Percentiles rank a stretch among this genome's conserved stretches.
Evolutionary conservation across 2,797 vertebrate genomes (phyloP).

Genomic region (Artibeus lituratus): DNA sequence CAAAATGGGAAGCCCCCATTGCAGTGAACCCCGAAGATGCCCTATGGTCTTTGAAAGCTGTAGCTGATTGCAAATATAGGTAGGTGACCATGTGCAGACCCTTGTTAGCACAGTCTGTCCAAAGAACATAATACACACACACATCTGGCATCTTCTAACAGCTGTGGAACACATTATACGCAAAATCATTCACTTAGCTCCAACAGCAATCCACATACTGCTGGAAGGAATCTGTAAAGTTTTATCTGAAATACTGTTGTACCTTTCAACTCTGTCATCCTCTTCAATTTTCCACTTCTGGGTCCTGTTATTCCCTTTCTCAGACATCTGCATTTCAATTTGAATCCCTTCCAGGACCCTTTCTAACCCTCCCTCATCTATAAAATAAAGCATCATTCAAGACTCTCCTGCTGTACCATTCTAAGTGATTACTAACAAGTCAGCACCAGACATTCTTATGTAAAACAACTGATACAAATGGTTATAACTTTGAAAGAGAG

Average conservation of each 20-base stretch:
- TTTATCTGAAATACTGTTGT: slow-evolving; percentile 61
- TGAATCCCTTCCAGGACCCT: neutral
- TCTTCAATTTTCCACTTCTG: slow-evolving; percentile 66
- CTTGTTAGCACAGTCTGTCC: neutral
- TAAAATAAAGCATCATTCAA: slow-evolving; percentile 12
- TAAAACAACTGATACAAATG: neutral
- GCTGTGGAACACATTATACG: slow-evolving; percentile 53
- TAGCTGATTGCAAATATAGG: neutral
- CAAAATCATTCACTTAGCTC: slow-evolving; percentile 10
- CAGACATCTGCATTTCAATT: slow-evolving; percentile 59
- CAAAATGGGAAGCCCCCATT: neutral
- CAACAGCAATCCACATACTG: neutral
- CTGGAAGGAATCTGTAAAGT: slow-evolving; percentile 53
- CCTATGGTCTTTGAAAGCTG: neutral
- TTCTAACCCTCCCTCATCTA: neutral
- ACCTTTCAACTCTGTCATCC: slow-evolving; percentile 59
- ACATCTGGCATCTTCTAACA: slow-evolving; percentile 55
- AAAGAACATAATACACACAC: slow-evolving; percentile 1
- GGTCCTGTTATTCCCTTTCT: slow-evolving; percentile 36
- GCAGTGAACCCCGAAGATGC: neutral
- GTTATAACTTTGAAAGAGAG: neutral
- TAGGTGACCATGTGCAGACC: neutral
- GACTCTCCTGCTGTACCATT: neutral
- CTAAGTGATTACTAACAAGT: neutral
- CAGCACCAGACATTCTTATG: neutral